Conservation (phyloP, 92 coral and sea anemone genomes). For the Porites evermanni region DNA sequence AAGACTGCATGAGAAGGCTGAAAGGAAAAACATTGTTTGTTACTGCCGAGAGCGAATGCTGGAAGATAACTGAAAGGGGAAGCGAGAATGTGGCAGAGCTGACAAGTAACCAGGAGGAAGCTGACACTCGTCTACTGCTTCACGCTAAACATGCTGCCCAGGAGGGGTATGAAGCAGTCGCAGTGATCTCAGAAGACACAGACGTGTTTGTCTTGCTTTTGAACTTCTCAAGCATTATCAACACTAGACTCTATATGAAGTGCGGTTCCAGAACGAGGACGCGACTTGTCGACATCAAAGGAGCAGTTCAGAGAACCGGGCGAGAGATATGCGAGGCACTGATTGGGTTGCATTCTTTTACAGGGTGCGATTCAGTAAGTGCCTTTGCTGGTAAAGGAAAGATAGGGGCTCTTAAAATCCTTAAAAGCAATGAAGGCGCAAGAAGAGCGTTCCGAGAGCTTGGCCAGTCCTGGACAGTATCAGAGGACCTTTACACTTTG, state of each 20-base stretch:
- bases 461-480: background rate
- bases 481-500: too few relatives aligned
- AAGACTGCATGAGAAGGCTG: too few relatives aligned
- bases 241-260: too few relatives aligned
- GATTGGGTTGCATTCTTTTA: slow-evolving; percentile 10
- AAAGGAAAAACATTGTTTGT: too few relatives aligned
- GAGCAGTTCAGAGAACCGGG: background rate
- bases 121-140: too few relatives aligned
- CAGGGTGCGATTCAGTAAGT: background rate
- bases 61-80: too few relatives aligned
- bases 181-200: background rate
- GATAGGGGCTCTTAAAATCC: slow-evolving; percentile 11
- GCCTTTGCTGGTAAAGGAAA: slow-evolving; percentile 24
- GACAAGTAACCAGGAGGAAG: too few relatives aligned
- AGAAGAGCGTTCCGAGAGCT: slow-evolving; percentile 33
- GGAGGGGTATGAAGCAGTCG: background rate
- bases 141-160: background rate
- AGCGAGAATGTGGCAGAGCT: too few relatives aligned
- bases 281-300: slow-evolving; percentile 1
- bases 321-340: slow-evolving; percentile 21
- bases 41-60: too few relatives aligned
- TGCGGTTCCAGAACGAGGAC: slow-evolving; percentile 3
- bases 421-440: background rate
- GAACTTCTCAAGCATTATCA: background rate
- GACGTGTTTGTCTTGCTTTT: slow-evolving; percentile 18